Conservation (phyloP, 2,888 invertebrate genomes). For the Acleris sparsana region DNA sequence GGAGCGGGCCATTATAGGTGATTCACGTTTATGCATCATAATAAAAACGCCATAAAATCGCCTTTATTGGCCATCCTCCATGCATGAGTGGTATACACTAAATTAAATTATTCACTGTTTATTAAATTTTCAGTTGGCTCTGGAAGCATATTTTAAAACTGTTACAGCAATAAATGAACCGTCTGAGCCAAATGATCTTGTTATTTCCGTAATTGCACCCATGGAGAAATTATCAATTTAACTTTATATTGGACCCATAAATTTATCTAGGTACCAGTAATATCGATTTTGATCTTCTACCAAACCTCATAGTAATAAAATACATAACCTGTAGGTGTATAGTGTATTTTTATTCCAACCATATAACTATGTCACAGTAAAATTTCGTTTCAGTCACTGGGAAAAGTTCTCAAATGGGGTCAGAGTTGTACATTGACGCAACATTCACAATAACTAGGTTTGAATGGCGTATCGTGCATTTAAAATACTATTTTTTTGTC, state of each 20-base stretch:
- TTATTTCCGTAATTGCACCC: slow-evolving; percentile 30
- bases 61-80: slow-evolving; percentile 80
- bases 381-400: too few species aligned
- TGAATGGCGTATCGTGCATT: too few species aligned
- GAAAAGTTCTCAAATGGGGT: too few species aligned
- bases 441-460: too few species aligned
- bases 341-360: too few species aligned
- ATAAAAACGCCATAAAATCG: slow-evolving; percentile 80
- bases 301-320: too few species aligned
- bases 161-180: slow-evolving; percentile 61
- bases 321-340: too few species aligned
- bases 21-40: slow-evolving; percentile 81
- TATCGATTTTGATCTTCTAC: too few species aligned
- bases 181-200: slow-evolving; percentile 62
- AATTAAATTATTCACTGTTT: slow-evolving; percentile 80
- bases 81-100: slow-evolving; percentile 69
- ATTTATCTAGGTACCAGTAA: background rate
- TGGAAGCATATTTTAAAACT: slow-evolving; percentile 69
- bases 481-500: too few species aligned
- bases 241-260: background rate
- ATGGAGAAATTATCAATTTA: slow-evolving; percentile 3
- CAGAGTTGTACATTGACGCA: too few species aligned
- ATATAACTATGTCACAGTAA: too few species aligned
- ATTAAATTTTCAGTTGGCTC: slow-evolving; percentile 79
- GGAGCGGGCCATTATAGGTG: slow-evolving; percentile 66